Evolutionary conservation across 2,888 invertebrate species (phyloP), one percentile per base, ranked within the genome.

Genomic region (Lepidocyrtinus sp.): DNA sequence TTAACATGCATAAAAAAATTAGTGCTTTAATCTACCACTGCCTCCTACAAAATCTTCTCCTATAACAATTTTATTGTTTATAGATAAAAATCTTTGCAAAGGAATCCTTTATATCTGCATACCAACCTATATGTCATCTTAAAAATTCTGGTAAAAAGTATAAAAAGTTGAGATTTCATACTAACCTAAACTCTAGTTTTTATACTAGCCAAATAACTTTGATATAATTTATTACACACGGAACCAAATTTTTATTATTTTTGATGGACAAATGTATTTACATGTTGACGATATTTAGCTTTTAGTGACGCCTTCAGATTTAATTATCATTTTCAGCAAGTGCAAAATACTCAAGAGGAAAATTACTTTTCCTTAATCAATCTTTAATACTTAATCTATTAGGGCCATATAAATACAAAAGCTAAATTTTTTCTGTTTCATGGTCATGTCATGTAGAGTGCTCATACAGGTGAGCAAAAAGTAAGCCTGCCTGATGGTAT

Each of bases 1-100:
- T n/a, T n/a, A n/a, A n/a, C n/a, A n/a, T n/a, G n/a, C n/a, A n/a
- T n/a, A n/a, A n/a, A n/a, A 9, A 36, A 9, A 36, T 36, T 36
- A 36, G 5, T 36, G 7, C 12, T 12, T 36, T 36, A 36, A 36
- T 36, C 36, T 36, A 36, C 36, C 36, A 82, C 82, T 82, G 83
- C 85, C 85, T 83, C 85, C 85, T 85, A 84, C 84, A 84, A 82
- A 73, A 78, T 36, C 36, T 36, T 36, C 36, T 36, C 36, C 36
- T 36, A 36, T 36, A 9, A 36, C 36, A 36, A 36, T 36, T 36
- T 36, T 36, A 36, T 36, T 36, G 36, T 36, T 36, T 36, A 9
- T 9, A n/a, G 36, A 36, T 36, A 36, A 36, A 36, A 36, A 36
- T 36, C 12, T 36, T 36, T 36, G 36, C 36, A 12, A 36, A 36